Conservation (phyloP, 30 jellyfish, hydroid and myxozoan genomes). For the Catostylus mosaicus region DNA sequence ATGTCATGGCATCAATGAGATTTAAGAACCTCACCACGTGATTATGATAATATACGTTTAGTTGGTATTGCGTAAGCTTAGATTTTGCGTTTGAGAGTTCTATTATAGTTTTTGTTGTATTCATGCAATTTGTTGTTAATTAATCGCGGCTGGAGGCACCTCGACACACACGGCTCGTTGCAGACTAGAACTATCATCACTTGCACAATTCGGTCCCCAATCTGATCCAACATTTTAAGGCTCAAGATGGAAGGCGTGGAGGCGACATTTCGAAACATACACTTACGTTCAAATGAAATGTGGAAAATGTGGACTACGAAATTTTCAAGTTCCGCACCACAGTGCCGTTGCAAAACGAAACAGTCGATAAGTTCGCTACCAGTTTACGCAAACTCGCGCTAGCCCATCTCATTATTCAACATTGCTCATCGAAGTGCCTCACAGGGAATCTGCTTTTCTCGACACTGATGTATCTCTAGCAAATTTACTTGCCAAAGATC, state of each 20-base stretch:
- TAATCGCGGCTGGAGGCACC: too few relatives aligned
- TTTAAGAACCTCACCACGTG: too few relatives aligned
- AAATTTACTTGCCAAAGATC: constrained; percentile 1
- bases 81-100: too few relatives aligned
- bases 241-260: constrained; percentile 39
- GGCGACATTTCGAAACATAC: constrained; percentile 1
- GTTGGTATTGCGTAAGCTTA: too few relatives aligned
- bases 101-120: too few relatives aligned
- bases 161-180: background rate
- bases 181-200: background rate
- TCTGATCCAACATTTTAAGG: constrained; percentile 12
- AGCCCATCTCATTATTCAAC: constrained; percentile 3
- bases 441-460: constrained; percentile 13
- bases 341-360: background rate
- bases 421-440: constrained; percentile 27
- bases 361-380: constrained; percentile 24
- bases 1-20: too few relatives aligned
- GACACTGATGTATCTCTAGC: constrained; percentile 18
- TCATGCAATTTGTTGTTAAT: too few relatives aligned
- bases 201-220: constrained; percentile 2
- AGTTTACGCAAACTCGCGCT: constrained; percentile 22
- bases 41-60: too few relatives aligned
- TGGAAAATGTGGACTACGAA: constrained; percentile 9
- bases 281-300: constrained; percentile 17
- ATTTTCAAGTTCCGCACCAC: constrained; percentile 24